These are phyloP conservation scores for Cydia fagiglandana DNA, from an alignment of 1,140 invertebrate species.

Conservation along the genomic window DNA sequence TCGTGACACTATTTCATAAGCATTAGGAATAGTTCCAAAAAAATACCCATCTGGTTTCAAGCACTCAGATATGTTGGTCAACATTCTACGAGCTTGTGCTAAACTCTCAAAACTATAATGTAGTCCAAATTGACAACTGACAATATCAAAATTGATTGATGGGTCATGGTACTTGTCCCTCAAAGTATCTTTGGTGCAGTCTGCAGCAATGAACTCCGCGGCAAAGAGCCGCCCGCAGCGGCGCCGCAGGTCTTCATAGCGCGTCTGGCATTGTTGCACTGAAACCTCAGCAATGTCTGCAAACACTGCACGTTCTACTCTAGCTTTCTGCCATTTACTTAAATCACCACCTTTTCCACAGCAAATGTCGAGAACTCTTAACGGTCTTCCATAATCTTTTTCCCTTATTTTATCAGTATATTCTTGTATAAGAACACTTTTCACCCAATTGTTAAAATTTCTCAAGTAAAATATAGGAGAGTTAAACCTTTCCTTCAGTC, in stretches of 20 bases:
- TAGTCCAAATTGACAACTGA: constrained; percentile 98
- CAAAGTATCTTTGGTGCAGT: constrained; percentile 92
- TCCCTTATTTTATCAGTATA: constrained; percentile 83
- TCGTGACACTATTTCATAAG: constrained; percentile 90
- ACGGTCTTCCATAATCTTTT: constrained; percentile 79
- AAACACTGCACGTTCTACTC: constrained; percentile 93
- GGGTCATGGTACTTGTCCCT: constrained; percentile 86
- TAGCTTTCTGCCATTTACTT: constrained; percentile 94
- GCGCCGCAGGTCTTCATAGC: constrained; percentile 83
- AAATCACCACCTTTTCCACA: constrained; percentile 99
- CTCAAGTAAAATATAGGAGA: constrained; percentile 95
- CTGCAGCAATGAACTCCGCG: constrained; percentile 95
- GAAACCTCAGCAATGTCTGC: constrained; percentile 96
- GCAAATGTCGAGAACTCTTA: constrained; percentile 87
- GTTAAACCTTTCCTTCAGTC: constrained; percentile 87
- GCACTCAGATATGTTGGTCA: constrained; percentile 94
- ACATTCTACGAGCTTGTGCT: constrained; percentile 94
- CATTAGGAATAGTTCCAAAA: constrained; percentile 97
- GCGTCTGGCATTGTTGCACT: constrained; percentile 89
- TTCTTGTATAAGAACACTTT: constrained; percentile 93
- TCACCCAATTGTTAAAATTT: constrained; percentile 99
- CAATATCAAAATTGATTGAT: constrained; percentile 90
- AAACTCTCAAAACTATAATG: constrained; percentile 97
- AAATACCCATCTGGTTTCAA: constrained; percentile 95
- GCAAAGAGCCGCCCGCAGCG: constrained; percentile 81